phyloP scores from a whole-genome alignment of 2,888 invertebrate species.

The Synergus umbraculus region DNA sequence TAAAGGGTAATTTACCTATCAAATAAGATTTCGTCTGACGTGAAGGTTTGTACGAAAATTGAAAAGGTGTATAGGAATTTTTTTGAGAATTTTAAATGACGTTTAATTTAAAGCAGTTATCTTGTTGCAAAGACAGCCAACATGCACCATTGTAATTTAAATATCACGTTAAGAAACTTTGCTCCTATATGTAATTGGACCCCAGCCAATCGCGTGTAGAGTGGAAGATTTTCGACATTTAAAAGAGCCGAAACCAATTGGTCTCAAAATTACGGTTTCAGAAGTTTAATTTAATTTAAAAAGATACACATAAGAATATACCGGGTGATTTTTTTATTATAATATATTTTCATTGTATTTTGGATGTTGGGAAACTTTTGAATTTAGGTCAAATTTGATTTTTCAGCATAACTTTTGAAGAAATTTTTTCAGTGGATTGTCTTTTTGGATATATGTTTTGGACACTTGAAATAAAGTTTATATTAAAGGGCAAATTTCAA shows the following conservation, averaged over 20 bases:
- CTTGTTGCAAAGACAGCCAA: background rate
- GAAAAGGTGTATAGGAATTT: too few species aligned
- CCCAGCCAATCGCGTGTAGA: background rate
- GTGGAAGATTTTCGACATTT: background rate
- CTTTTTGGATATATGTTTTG: background rate
- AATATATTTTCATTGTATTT: too few species aligned
- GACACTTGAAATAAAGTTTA: background rate
- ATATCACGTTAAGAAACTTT: background rate
- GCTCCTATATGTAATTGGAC: background rate
- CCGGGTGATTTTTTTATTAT: too few species aligned
- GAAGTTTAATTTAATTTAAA: too few species aligned
- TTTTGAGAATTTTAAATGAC: too few species aligned
- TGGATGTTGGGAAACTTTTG: too few species aligned
- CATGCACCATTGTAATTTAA: constrained; percentile 11
- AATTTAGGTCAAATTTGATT: too few species aligned
- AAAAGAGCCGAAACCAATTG: background rate
- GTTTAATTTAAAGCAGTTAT: background rate
- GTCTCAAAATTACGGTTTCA: background rate
- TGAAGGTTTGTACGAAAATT: too few species aligned
- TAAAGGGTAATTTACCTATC: too few species aligned
- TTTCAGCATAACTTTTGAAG: background rate
- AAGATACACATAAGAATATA: background rate
- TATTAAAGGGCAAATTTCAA: background rate
- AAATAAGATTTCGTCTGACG: too few species aligned
- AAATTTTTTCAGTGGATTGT: background rate